Evolutionary conservation across 2,797 vertebrate species (phyloP), one percentile per base, ranked within the genome.

Genomic region (Clamator glandarius): DNA sequence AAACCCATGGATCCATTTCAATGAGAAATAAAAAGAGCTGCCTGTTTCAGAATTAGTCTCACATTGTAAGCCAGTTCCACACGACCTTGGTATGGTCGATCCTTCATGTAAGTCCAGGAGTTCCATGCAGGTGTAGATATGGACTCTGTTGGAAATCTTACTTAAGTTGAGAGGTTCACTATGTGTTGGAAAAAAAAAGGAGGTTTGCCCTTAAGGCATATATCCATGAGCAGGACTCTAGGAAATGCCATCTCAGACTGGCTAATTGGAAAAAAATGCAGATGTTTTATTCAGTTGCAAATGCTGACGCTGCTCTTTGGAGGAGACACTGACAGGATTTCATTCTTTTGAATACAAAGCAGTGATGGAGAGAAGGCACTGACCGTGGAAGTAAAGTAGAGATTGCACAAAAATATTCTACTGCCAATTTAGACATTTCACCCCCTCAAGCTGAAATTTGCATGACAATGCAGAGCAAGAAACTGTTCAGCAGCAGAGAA

Each of bases 181-280:
- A 15, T 8, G 8, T 19, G 6, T 25, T 41, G 42, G 46, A 68
- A 57, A 75, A 69, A 69, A 84, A 85, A 48, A 19, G 8, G 19
- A 72, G 24, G 2, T 54, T 87, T 94, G 21, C 10, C 68, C 28
- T 57, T 61, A 42, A 76, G 13, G 16, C 1, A 1, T 33, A 8
- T 8, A 8, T 39, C 5, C 23, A 18, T 0, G 6, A 63, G 39
- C 13, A 59, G 19, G 31, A 26, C 35, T 66, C 33, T 19, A 75
- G 73, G 20, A 92, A 78, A 76, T 14, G 5, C 9, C 55, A 2
- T 9, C 21, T 46, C 36, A 15, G 29, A 82, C 50, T 3, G 16
- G 15, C 16, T 79, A 46, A 74, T 42, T 84, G 88, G 83, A 92
- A 86, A 21, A 69, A 80, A 95, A 90, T 67, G 48, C 52, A 95